A percentile compares a stretch with the other conserved stretches of the same genome.
Conservation (phyloP, 2,797 vertebrate genomes). For the Eurystomus glaucurus region DNA sequence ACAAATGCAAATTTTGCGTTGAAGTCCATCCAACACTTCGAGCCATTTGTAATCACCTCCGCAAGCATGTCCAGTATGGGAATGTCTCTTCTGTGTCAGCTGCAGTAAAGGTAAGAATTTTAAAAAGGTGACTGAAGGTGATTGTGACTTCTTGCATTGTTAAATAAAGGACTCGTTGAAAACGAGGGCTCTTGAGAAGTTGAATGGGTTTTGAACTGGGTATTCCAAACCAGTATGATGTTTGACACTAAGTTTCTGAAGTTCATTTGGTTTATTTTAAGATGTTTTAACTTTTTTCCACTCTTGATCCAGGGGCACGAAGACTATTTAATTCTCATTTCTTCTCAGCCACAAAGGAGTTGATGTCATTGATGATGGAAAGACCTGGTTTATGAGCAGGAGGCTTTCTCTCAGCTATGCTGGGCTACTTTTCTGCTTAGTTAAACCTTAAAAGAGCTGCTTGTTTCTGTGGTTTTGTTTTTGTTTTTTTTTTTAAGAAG, state of each 20-base stretch:
- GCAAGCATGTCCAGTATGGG: conserved; percentile 97
- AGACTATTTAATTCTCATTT: conserved; percentile 61
- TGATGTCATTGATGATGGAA: conserved; percentile 41
- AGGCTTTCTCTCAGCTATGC: conserved; percentile 8
- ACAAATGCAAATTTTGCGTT: conserved; percentile 97
- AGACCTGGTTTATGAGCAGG: conserved; percentile 22
- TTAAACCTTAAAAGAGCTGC: not conserved
- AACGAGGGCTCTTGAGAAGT: not conserved
- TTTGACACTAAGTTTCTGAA: conserved; percentile 27
- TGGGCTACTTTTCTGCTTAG: not conserved
- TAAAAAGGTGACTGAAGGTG: not conserved
- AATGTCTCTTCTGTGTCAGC: conserved; percentile 89
- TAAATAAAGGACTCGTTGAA: not conserved
- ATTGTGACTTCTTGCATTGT: not conserved
- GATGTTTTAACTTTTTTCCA: conserved; percentile 74
- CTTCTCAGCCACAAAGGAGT: conserved; percentile 40
- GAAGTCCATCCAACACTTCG: conserved; percentile 97
- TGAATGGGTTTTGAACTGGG: not conserved
- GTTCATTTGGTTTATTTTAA: conserved; percentile 46
- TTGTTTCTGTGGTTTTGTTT: not conserved
- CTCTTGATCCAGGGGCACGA: conserved; percentile 32
- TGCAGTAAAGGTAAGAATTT: conserved; percentile 83
- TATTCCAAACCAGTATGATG: not conserved
- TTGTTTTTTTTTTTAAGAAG: not conserved
- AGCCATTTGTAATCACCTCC: conserved; percentile 98